Evolutionary conservation across 2,797 vertebrate species (phyloP).

Genomic region (Phyllotis vaccarum): DNA sequence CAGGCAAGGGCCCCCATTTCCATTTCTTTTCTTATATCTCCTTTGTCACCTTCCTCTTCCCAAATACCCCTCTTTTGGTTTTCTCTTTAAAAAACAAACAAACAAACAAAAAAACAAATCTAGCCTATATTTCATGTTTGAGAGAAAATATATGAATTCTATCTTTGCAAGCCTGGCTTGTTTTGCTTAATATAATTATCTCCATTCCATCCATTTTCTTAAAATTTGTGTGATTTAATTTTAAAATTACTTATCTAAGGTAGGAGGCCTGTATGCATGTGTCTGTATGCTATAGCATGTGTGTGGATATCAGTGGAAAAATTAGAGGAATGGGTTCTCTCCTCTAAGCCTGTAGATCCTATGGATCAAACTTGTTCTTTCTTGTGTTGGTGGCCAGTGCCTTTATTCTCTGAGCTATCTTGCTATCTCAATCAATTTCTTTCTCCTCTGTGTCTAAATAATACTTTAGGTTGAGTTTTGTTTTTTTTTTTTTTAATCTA

Average conservation of each 20-base stretch:
- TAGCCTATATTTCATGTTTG: neutral
- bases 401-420: neutral
- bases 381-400: too few relatives aligned
- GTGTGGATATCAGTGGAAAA: neutral
- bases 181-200: neutral
- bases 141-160: too few relatives aligned
- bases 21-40: neutral
- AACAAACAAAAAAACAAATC: too few relatives aligned
- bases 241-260: neutral
- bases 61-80: neutral
- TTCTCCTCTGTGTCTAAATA: neutral
- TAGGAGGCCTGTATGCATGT: neutral
- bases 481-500: too few relatives aligned
- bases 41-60: neutral
- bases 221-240: neutral
- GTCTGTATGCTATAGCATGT: neutral
- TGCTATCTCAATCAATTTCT: neutral
- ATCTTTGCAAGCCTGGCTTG: neutral
- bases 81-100: neutral
- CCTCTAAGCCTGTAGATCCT: neutral
- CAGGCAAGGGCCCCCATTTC: too few relatives aligned
- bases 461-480: neutral
- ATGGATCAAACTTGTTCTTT: neutral
- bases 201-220: neutral
- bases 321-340: neutral